phyloP scores from a whole-genome alignment of 1,140 invertebrate species.

The Philaenus spumarius region DNA sequence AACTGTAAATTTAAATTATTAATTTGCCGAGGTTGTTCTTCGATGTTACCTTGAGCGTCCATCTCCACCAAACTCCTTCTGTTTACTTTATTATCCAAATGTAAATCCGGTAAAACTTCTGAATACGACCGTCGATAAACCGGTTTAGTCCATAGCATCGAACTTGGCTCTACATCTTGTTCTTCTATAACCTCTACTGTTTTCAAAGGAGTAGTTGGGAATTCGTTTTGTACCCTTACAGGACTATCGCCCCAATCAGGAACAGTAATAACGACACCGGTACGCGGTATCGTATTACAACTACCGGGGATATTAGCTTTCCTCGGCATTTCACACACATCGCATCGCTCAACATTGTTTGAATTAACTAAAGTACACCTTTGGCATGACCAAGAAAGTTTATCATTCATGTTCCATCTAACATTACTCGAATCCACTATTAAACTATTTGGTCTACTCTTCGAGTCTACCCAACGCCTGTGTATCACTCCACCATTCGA shows the following conservation, averaged over 20 bases:
- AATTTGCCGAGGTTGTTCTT: conserved; percentile 15
- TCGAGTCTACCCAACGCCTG: conserved; percentile 2
- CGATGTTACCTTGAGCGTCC: conserved; percentile 38
- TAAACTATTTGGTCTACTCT: conserved; percentile 28
- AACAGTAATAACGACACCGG: conserved; percentile 47
- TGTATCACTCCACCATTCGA: conserved; percentile 40
- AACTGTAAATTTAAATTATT: conserved; percentile 32
- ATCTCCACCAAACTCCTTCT: conserved; percentile 53
- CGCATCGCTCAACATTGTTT: conserved; percentile 46
- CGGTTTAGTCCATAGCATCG: conserved; percentile 22
- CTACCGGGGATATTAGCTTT: conserved; percentile 41
- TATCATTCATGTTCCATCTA: conserved; percentile 38
- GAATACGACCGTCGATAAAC: conserved; percentile 44
- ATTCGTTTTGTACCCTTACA: conserved; percentile 41
- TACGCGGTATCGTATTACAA: conserved; percentile 41
- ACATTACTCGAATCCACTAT: conserved; percentile 17
- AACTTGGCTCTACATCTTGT: conserved; percentile 20
- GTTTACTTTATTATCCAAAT: conserved; percentile 39
- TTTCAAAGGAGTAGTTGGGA: conserved; percentile 48
- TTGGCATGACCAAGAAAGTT: conserved; percentile 49
- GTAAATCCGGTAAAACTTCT: conserved; percentile 41
- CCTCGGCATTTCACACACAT: conserved; percentile 54
- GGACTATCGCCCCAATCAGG: too few relatives aligned
- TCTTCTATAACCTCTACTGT: conserved; percentile 35
- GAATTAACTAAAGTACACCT: conserved; percentile 52